Evolutionary conservation across 2,113 vertebrate genomes (phyloP), one percentile per base, ranked within the genome.

Genomic region (Motacilla alba): DNA sequence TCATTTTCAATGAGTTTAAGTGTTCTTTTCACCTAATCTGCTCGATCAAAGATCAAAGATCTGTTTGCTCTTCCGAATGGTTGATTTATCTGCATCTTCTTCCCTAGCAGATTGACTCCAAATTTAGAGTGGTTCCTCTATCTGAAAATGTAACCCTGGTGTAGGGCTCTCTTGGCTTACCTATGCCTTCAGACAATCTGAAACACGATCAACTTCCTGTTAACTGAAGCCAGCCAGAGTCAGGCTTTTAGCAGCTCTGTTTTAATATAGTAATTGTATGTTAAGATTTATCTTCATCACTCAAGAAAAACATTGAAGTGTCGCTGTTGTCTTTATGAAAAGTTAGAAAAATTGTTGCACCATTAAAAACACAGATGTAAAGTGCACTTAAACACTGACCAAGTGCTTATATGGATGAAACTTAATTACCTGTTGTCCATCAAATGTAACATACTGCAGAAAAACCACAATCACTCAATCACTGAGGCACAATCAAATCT

Each of bases 401-500:
- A 70, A 94, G 33, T 43, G 21, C 49, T 56, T 89, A 82, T 0
- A 2, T 2, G 7, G 66, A 87, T 67, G 66, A 90, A 91, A 95
- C 58, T 90, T 96, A 94, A 95, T 97, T 97, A 92, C 53, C 43
- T 85, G 63, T 85, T 98, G 93, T 91, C 92, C 49, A 17, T 31
- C 53, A 93, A 93, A 93, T 49, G 39, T 81, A 93, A 80, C 44
- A 49, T 2, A 23, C 37, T 95, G 53, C 47, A 81, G 55, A 60
- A 68, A 68, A 80, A 78, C 0, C 7, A 13, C 53, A 55, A 55
- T 55, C 18, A 55, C 30, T 55, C 2, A 7, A 5, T 68, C 35
- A 10, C 23, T 74, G 31, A 93, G 91, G 87, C 24, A 63, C n/a
- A 94, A 60, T 63, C 35, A 46, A n/a, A 15, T 28, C 27, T 64